phyloP scores from a whole-genome alignment of 2,888 invertebrate species.

The Mimumesa dahlbomi region DNA sequence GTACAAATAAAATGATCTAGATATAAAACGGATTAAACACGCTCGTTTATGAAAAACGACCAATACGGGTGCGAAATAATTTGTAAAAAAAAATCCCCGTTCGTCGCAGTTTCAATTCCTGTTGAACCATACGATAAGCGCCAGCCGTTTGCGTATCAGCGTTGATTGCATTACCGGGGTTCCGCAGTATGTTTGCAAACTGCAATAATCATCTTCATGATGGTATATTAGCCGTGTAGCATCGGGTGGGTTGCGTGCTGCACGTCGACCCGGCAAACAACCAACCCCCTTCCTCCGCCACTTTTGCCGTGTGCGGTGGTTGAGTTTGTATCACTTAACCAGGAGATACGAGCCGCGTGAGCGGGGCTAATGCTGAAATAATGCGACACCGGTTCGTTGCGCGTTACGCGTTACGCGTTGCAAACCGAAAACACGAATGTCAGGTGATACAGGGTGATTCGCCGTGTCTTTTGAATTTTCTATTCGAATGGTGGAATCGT shows the following conservation, averaged over 20 bases:
- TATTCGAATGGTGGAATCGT: background rate
- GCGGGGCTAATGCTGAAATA: conserved; percentile 66
- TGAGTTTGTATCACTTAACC: conserved; percentile 64
- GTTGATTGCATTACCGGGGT: conserved; percentile 63
- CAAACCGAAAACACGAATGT: conserved; percentile 40
- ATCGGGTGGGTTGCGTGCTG: background rate
- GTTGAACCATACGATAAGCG: conserved; percentile 26
- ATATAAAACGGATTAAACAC: too few species aligned
- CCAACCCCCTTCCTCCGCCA: background rate
- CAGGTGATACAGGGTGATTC: conserved; percentile 1
- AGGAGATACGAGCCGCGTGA: conserved; percentile 59
- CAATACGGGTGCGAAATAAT: too few species aligned
- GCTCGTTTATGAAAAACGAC: too few species aligned
- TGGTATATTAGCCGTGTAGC: conserved; percentile 29
- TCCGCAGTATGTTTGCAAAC: conserved; percentile 65
- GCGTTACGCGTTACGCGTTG: conserved; percentile 23
- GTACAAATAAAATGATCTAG: too few species aligned
- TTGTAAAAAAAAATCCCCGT: too few species aligned
- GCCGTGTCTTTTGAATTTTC: background rate
- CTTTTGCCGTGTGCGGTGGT: conserved; percentile 23
- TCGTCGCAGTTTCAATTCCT: too few species aligned
- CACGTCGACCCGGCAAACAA: background rate
- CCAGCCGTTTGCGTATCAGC: conserved; percentile 55
- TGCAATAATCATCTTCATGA: conserved; percentile 65
- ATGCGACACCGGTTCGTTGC: conserved; percentile 54